Percentiles rank a stretch among this genome's conserved stretches.
phyloP scores from a whole-genome alignment of 2,113 vertebrate genomes.

The Lasiurus borealis region DNA sequence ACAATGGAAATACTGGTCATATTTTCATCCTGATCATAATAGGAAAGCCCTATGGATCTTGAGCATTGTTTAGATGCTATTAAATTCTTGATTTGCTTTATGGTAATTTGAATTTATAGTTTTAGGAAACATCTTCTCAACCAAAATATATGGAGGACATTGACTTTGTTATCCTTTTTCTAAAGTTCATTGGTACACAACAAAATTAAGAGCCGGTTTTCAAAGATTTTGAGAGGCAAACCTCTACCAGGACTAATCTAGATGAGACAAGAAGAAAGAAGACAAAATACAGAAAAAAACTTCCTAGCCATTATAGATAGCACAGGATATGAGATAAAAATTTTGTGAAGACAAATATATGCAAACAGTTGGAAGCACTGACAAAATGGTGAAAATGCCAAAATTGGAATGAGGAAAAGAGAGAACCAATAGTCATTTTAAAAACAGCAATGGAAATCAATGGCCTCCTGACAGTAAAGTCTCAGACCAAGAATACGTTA shows the following conservation, averaged over 20 bases:
- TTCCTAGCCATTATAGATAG: background rate
- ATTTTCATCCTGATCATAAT: background rate
- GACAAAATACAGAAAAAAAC: background rate
- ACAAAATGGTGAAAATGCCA: background rate
- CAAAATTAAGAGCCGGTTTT: slow-evolving; percentile 26
- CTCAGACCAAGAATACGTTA: background rate
- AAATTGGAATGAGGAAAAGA: background rate
- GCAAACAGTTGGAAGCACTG: background rate
- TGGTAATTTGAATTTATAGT: background rate
- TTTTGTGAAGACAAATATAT: background rate
- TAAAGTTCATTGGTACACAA: background rate
- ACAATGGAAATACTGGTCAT: background rate
- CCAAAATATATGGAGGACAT: background rate
- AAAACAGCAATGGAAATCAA: background rate
- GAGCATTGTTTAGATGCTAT: background rate
- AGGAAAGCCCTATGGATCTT: background rate
- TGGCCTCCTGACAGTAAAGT: background rate
- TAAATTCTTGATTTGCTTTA: background rate
- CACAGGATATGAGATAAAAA: background rate
- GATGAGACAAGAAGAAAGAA: background rate
- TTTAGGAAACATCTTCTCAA: slow-evolving; percentile 12
- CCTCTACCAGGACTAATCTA: background rate
- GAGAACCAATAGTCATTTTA: background rate
- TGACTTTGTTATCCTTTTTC: background rate
- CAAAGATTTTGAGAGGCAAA: background rate